These are phyloP conservation scores for Pyrrhia umbra DNA, from an alignment of 2,888 invertebrate genomes.

Conservation along the genomic window DNA sequence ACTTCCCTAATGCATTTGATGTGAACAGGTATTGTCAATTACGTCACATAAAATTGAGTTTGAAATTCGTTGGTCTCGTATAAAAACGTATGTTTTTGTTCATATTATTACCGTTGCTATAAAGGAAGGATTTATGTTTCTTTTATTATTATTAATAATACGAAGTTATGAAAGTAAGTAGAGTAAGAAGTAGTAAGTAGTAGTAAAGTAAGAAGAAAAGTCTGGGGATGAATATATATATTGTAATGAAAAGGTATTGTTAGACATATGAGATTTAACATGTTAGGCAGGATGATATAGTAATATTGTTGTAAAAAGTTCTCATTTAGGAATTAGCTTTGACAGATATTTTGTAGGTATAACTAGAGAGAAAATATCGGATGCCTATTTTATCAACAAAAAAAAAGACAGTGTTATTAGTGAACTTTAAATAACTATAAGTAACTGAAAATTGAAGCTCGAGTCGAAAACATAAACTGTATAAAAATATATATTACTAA, in stretches of 20 bases:
- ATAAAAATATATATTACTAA: too few species aligned
- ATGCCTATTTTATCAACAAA: too few species aligned
- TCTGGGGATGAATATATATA: constrained; percentile 25
- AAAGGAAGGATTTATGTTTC: constrained; percentile 30
- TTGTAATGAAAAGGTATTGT: constrained; percentile 35
- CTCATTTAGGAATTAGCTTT: neutral
- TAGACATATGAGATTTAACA: constrained; percentile 19
- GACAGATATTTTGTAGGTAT: neutral
- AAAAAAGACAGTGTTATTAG: too few species aligned
- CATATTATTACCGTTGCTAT: constrained; percentile 37
- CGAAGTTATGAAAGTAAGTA: constrained; percentile 24
- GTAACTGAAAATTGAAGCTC: too few species aligned
- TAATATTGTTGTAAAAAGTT: neutral
- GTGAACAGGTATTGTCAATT: constrained; percentile 57
- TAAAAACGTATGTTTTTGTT: constrained; percentile 41
- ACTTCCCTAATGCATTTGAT: constrained; percentile 55
- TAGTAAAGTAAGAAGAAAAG: too few species aligned
- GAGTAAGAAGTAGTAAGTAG: too few species aligned
- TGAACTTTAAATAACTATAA: too few species aligned
- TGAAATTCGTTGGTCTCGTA: constrained; percentile 31
- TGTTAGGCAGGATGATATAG: neutral
- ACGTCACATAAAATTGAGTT: constrained; percentile 51
- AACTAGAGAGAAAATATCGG: too few species aligned
- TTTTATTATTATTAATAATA: constrained; percentile 52
- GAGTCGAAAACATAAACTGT: too few species aligned